Percentiles rank a stretch among this genome's conserved stretches.
phyloP scores from a whole-genome alignment of 2,113 vertebrate genomes.

The Lonchura striata region DNA sequence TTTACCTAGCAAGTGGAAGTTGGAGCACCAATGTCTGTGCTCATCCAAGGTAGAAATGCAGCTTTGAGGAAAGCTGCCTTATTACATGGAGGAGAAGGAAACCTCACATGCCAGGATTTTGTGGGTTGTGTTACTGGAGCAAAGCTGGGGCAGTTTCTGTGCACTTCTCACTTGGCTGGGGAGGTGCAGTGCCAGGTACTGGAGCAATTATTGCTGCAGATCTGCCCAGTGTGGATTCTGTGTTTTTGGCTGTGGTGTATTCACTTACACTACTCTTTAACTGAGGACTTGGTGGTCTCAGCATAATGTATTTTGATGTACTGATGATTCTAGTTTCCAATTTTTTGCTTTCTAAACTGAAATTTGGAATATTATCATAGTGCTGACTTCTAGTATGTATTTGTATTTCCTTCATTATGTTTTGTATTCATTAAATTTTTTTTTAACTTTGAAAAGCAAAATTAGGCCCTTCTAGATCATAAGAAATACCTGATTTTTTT shows the following conservation, averaged over 20 bases:
- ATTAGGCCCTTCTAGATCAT: not conserved
- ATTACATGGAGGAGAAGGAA: not conserved
- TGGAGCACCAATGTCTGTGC: not conserved
- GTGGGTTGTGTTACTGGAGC: not conserved
- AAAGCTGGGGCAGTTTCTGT: not conserved
- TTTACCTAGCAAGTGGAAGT: not conserved
- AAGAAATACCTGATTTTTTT: not conserved
- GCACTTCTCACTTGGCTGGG: not conserved
- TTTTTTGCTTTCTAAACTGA: not conserved
- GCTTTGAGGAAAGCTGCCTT: not conserved
- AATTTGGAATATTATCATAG: not conserved
- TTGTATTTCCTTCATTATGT: not conserved
- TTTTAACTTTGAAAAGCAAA: not conserved
- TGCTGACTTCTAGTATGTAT: not conserved
- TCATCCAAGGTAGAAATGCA: not conserved
- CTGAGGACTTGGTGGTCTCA: not conserved
- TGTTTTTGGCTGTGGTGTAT: not conserved
- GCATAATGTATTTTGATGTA: not conserved
- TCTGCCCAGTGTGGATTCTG: not conserved
- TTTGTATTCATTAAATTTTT: not conserved
- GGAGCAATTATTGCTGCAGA: not conserved
- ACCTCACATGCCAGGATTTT: not conserved
- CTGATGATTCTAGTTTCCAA: not conserved
- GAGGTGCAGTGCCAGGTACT: not conserved
- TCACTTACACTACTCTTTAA: not conserved